phyloP scores from a whole-genome alignment of 2,888 invertebrate species.

The Drosophila paranaensis region DNA sequence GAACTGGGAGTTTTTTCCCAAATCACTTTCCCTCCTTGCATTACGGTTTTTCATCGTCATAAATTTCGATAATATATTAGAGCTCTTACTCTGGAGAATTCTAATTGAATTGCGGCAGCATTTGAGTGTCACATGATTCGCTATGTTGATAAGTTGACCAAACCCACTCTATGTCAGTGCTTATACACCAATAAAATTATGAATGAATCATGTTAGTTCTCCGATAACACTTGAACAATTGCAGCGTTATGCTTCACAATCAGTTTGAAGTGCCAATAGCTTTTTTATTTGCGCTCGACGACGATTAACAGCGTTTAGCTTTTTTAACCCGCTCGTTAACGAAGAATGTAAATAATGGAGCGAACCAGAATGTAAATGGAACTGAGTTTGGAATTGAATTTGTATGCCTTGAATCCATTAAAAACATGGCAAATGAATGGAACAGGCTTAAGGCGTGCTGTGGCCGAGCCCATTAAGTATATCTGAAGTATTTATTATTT shows the following conservation, averaged over 20 bases:
- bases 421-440: background rate
- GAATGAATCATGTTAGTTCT: slow-evolving; percentile 6
- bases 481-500: too few relatives aligned
- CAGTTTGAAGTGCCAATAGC: background rate
- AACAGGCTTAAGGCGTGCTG: background rate
- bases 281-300: background rate
- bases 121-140: background rate
- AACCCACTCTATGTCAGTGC: background rate
- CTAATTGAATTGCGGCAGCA: background rate
- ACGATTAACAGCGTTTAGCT: too few relatives aligned
- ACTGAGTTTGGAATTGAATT: background rate
- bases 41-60: background rate
- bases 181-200: background rate
- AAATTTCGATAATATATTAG: background rate
- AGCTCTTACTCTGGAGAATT: background rate
- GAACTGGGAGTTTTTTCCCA: slow-evolving; percentile 12
- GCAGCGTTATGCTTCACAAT: background rate
- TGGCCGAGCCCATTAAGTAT: background rate
- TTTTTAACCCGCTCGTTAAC: background rate
- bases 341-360: background rate
- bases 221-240: background rate
- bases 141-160: background rate
- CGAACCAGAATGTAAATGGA: background rate
- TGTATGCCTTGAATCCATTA: background rate
- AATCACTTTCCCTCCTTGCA: background rate